Evolutionary conservation across 1,140 invertebrate species (phyloP), one percentile per base, ranked within the genome.

Genomic region (Aporrectodea caliginosa): DNA sequence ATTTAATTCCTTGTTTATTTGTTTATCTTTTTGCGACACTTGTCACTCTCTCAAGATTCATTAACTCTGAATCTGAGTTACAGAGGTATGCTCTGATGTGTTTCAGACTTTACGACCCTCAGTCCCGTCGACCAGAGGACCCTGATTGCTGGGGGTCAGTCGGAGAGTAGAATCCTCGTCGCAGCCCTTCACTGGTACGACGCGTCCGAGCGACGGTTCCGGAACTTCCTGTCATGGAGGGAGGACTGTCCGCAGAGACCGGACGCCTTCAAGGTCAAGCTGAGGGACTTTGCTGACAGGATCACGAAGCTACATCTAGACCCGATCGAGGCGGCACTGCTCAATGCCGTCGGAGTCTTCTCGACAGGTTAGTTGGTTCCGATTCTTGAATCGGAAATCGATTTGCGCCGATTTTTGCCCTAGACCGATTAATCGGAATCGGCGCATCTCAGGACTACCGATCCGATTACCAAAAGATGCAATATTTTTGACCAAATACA

Each of bases 161-260:
- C 77, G 27, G 58, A 78, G 68, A 78, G 77, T 32, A n/a, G 77
- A 69, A 78, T 78, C 35, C 70, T 78, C 29, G 69, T 71, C n/a
- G 77, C 77, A n/a, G 77, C 77, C 6, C 30, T 31, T 30, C 77
- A 78, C 77, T 78, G 77, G 77, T 78, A 33, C 31, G 70, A 78
- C 77, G 58, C 68, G 16, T 30, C 34, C 32, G 58, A 33, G 68
- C 32, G 35, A n/a, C 27, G 71, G 29, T 78, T 78, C 77, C 58
- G 69, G 30, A 43, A 78, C 77, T 78, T 78, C 69, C 32, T 71
- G 22, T 71, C 69, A 0, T 78, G 77, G 77, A 27, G 69, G 6
- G 27, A n/a, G n/a, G 33, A 16, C 2, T 16, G 33, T 6, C 68
- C 77, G 16, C 30, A 69, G 0, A 69, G 29, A 16, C 58, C 32